Percentiles rank a stretch among this genome's conserved stretches.
These are phyloP conservation scores for Naja naja DNA, from an alignment of 2,113 vertebrate species.

Conservation along the genomic window DNA sequence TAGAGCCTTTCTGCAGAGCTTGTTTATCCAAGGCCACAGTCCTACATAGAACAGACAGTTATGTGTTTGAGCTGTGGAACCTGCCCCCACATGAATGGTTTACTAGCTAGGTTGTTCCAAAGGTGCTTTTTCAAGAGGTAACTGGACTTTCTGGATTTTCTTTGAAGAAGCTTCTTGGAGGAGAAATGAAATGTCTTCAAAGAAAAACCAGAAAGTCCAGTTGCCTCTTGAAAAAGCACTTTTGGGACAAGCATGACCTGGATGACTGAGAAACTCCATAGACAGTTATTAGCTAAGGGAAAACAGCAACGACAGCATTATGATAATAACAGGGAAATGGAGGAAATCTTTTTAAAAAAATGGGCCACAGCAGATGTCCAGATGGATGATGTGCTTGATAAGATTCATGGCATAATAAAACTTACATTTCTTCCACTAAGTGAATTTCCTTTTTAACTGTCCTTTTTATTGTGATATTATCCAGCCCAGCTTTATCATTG, in stretches of 20 bases:
- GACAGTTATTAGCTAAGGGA: background rate
- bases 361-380: background rate
- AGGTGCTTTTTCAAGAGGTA: too few relatives aligned
- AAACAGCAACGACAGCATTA: background rate
- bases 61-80: background rate
- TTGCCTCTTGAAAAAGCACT: too few relatives aligned
- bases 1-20: background rate
- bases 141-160: too few relatives aligned
- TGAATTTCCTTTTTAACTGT: background rate
- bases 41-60: background rate
- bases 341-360: background rate
- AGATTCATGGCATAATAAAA: background rate
- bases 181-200: too few relatives aligned
- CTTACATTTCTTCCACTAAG: background rate
- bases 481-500: background rate
- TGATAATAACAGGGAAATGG: background rate
- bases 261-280: too few relatives aligned
- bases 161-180: too few relatives aligned
- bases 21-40: background rate
- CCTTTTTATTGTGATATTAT: background rate
- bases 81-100: background rate
- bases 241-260: too few relatives aligned
- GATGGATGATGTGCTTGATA: background rate
- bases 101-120: background rate
- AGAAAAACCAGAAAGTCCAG: too few relatives aligned